Percentiles rank a stretch among this genome's conserved stretches.
phyloP scores from a whole-genome alignment of 2,113 vertebrate species.

The Hyla sarda region DNA sequence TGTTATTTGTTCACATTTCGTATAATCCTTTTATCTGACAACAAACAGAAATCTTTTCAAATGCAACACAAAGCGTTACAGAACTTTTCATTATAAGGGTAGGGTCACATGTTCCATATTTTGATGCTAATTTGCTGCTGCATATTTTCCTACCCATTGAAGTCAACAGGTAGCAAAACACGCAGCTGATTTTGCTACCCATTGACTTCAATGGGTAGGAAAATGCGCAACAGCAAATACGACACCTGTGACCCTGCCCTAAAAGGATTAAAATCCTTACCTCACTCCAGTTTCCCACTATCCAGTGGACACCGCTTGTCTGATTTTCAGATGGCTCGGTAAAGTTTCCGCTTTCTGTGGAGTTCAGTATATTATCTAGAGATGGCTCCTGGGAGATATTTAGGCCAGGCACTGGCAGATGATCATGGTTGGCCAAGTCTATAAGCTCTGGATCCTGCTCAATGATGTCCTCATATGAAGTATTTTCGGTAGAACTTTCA shows the following conservation, averaged over 20 bases:
- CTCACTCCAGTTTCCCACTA: constrained; percentile 90
- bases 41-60: not conserved
- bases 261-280: constrained; percentile 69
- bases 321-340: constrained; percentile 60
- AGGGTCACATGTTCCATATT: too few relatives aligned
- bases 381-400: constrained; percentile 54
- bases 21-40: not conserved
- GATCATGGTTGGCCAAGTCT: not conserved
- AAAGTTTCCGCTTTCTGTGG: constrained; percentile 59
- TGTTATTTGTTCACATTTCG: too few relatives aligned
- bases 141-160: too few relatives aligned
- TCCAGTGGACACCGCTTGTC: constrained; percentile 75
- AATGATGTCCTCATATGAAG: constrained; percentile 5
- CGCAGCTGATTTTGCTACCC: too few relatives aligned
- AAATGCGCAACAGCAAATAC: too few relatives aligned
- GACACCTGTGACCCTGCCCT: too few relatives aligned
- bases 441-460: constrained; percentile 57
- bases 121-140: too few relatives aligned
- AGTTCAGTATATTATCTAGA: constrained; percentile 61
- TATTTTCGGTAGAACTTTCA: constrained; percentile 1
- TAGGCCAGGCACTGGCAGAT: constrained; percentile 9
- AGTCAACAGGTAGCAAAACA: too few relatives aligned
- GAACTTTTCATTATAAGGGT: not conserved
- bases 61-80: not conserved
- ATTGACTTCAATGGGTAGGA: too few relatives aligned